Evolutionary conservation across 2,888 invertebrate species (phyloP).

Genomic region (Seira sanloemensis): DNA sequence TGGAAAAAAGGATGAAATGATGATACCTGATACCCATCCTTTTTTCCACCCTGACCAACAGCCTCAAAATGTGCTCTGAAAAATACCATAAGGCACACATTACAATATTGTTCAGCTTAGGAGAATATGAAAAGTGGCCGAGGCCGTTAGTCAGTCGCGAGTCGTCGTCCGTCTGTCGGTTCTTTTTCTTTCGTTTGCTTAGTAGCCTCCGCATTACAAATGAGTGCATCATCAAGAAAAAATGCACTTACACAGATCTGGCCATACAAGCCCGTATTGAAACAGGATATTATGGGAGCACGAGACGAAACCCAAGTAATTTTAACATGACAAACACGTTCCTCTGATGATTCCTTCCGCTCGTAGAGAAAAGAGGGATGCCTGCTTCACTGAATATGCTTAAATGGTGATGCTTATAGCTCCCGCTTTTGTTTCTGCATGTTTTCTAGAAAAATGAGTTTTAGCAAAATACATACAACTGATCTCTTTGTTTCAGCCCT

Average conservation of each 20-base stretch:
- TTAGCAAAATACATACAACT: not conserved
- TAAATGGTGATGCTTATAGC: not conserved
- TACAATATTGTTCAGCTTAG: slow-evolving; percentile 14
- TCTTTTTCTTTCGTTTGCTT: slow-evolving; percentile 54
- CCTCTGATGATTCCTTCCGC: slow-evolving; percentile 37
- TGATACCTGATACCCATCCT: slow-evolving; percentile 55
- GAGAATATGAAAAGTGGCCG: slow-evolving; percentile 57
- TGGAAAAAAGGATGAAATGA: slow-evolving; percentile 36
- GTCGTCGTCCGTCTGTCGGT: slow-evolving; percentile 36
- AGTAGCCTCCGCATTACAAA: slow-evolving; percentile 58
- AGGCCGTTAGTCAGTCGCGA: slow-evolving; percentile 33
- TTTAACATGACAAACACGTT: slow-evolving; percentile 55
- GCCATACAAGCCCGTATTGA: slow-evolving; percentile 38
- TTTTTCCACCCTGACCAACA: slow-evolving; percentile 13
- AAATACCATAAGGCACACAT: slow-evolving; percentile 16
- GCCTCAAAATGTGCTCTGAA: slow-evolving; percentile 7
- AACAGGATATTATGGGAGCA: slow-evolving; percentile 36
- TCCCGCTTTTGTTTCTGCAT: not conserved
- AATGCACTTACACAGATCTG: slow-evolving; percentile 25
- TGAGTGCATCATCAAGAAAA: slow-evolving; percentile 43
- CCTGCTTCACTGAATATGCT: slow-evolving; percentile 3
- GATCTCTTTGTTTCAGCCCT: not conserved
- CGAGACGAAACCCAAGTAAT: slow-evolving; percentile 41
- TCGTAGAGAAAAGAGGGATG: not conserved
- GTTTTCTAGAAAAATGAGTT: not conserved